Evolutionary conservation across 2,888 invertebrate species (phyloP).

Genomic region (Nephrocerus scutellatus): DNA sequence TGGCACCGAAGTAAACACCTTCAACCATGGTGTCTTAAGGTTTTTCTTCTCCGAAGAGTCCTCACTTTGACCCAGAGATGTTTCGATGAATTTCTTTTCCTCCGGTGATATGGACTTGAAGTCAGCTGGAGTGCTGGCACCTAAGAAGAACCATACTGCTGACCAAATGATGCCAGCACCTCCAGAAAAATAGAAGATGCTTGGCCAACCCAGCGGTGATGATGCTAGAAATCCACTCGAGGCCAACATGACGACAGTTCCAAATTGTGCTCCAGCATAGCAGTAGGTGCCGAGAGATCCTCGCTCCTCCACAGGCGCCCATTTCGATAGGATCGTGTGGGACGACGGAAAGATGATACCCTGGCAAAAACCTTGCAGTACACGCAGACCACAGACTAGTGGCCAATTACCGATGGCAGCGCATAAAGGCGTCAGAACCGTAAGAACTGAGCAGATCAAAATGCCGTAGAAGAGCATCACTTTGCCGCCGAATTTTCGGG

Average conservation of each 20-base stretch:
- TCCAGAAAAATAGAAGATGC: conserved; percentile 70
- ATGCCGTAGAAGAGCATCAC: conserved; percentile 54
- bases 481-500: conserved; percentile 65
- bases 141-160: conserved; percentile 55
- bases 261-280: conserved; percentile 69
- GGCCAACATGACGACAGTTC: conserved; percentile 67
- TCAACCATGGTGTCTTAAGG: conserved; percentile 61
- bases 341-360: conserved; percentile 61
- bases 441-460: conserved; percentile 57
- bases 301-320: conserved; percentile 63
- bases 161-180: conserved; percentile 57
- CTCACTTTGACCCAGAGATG: conserved; percentile 50
- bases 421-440: conserved; percentile 60
- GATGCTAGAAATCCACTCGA: conserved; percentile 66
- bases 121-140: conserved; percentile 58
- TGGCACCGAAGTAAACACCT: conserved; percentile 67
- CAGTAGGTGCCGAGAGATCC: conserved; percentile 58
- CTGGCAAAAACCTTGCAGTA: conserved; percentile 62
- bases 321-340: conserved; percentile 62
- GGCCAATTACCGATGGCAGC: conserved; percentile 59
- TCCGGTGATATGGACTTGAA: conserved; percentile 55
- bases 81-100: conserved; percentile 62
- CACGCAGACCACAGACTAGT: conserved; percentile 54
- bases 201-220: conserved; percentile 66
- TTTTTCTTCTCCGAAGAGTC: conserved; percentile 35